phyloP scores from a whole-genome alignment of 2,888 invertebrate species.

The Phymatocera aterrima region DNA sequence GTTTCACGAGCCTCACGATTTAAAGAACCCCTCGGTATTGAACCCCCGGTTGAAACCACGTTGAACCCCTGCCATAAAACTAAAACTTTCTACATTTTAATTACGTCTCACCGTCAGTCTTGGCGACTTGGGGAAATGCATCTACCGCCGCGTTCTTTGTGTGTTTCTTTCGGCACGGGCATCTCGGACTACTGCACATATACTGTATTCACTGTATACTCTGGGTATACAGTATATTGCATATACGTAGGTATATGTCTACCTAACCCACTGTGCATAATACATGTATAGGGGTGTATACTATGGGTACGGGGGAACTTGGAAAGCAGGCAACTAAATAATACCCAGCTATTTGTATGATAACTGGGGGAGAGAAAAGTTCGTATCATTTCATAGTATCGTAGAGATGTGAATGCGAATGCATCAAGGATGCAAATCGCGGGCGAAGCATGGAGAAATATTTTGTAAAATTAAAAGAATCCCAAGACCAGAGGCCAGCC shows the following conservation, averaged over 20 bases:
- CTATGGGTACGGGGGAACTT: neutral
- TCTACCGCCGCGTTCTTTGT: slow-evolving; percentile 27
- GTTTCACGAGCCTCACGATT: slow-evolving; percentile 36
- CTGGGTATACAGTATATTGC: neutral
- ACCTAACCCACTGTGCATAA: neutral
- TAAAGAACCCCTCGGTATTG: slow-evolving; percentile 28
- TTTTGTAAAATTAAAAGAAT: slow-evolving; percentile 40
- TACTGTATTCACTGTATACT: neutral
- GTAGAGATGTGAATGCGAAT: slow-evolving; percentile 23
- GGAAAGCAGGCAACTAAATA: slow-evolving; percentile 39
- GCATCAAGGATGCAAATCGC: slow-evolving; percentile 40
- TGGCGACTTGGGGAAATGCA: slow-evolving; percentile 34
- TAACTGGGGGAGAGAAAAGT: slow-evolving; percentile 30
- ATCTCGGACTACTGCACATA: too few relatives aligned
- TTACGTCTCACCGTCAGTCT: slow-evolving; percentile 37
- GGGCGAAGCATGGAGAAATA: slow-evolving; percentile 10
- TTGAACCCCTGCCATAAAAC: slow-evolving; percentile 31
- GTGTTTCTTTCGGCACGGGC: neutral
- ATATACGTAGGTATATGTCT: neutral
- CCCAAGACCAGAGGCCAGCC: slow-evolving; percentile 14
- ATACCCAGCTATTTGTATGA: slow-evolving; percentile 39
- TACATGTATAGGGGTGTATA: neutral
- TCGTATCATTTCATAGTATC: slow-evolving; percentile 36
- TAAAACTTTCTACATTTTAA: slow-evolving; percentile 41
- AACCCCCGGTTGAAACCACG: slow-evolving; percentile 31